phyloP scores from a whole-genome alignment of 2,888 invertebrate species.

The Schizotus pectinicornis region DNA sequence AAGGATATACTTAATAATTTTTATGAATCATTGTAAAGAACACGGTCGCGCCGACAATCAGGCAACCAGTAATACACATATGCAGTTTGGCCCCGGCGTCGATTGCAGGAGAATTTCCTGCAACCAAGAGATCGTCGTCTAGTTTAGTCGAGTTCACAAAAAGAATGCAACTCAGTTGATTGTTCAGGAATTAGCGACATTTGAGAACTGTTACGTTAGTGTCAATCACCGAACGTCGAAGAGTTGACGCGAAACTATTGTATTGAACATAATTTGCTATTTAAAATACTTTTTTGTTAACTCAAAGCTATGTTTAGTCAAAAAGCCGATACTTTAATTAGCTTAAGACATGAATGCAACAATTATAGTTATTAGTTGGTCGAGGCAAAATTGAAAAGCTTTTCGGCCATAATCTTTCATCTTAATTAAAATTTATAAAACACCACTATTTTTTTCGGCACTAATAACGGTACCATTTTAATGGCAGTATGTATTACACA shows the following conservation, averaged over 20 bases:
- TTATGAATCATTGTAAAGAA: slow-evolving; percentile 12
- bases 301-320: not conserved
- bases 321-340: not conserved
- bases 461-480: not conserved
- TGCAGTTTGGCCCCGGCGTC: not conserved
- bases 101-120: not conserved
- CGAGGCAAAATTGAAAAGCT: not conserved
- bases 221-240: too few relatives aligned
- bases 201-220: too few relatives aligned
- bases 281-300: not conserved
- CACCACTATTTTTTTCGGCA: not conserved
- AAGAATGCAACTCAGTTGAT: not conserved
- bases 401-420: not conserved
- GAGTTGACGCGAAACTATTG: not conserved
- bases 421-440: not conserved
- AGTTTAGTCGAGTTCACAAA: too few relatives aligned
- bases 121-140: not conserved
- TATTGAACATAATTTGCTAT: not conserved
- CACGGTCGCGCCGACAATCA: not conserved
- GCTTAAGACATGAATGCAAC: not conserved
- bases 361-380: too few relatives aligned
- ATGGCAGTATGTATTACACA: not conserved
- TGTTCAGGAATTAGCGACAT: too few relatives aligned
- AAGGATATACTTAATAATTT: slow-evolving; percentile 16
- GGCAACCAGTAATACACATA: slow-evolving; percentile 15